phyloP scores from a whole-genome alignment of 2,888 invertebrate genomes.

The Drosophila kanekoi region DNA sequence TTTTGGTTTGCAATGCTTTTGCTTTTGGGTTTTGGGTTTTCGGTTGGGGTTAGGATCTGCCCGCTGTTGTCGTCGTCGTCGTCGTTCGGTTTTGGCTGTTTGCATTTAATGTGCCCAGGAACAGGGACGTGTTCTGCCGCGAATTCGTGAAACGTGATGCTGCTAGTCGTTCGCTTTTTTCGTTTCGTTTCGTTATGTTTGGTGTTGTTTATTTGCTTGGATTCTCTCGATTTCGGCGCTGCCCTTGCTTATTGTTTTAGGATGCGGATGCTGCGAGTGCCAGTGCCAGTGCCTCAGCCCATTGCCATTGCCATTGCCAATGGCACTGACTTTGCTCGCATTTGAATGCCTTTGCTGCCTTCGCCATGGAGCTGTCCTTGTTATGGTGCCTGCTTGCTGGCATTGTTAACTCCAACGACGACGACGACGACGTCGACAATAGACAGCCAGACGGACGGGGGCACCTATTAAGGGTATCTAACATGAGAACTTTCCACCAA shows the following conservation, averaged over 20 bases:
- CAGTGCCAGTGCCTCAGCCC: constrained; percentile 22
- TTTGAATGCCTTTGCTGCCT: constrained; percentile 48
- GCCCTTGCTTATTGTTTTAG: constrained; percentile 55
- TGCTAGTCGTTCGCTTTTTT: constrained; percentile 67
- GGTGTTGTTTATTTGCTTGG: constrained; percentile 44
- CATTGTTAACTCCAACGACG: constrained; percentile 48
- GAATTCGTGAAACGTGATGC: constrained; percentile 82
- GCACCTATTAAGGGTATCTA: constrained; percentile 54
- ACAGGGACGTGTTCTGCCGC: constrained; percentile 77
- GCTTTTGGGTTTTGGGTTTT: constrained; percentile 36
- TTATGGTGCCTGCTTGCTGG: constrained; percentile 33
- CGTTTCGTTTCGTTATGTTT: constrained; percentile 12
- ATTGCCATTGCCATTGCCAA: constrained; percentile 17
- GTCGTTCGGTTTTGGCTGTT: constrained; percentile 56
- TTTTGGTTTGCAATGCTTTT: constrained; percentile 53
- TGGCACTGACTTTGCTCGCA: constrained; percentile 55
- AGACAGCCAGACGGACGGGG: constrained; percentile 6
- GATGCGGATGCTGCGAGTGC: constrained; percentile 41
- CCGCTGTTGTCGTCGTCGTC: constrained; percentile 14
- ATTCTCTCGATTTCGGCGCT: constrained; percentile 50
- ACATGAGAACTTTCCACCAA: constrained; percentile 58
- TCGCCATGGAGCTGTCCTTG: constrained; percentile 44
- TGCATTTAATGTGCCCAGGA: constrained; percentile 74
- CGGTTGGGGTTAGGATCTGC: constrained; percentile 20
- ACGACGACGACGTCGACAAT: background rate